Evolutionary conservation across 2,797 vertebrate genomes (phyloP).

Genomic region (Pangasius mekongensis): DNA sequence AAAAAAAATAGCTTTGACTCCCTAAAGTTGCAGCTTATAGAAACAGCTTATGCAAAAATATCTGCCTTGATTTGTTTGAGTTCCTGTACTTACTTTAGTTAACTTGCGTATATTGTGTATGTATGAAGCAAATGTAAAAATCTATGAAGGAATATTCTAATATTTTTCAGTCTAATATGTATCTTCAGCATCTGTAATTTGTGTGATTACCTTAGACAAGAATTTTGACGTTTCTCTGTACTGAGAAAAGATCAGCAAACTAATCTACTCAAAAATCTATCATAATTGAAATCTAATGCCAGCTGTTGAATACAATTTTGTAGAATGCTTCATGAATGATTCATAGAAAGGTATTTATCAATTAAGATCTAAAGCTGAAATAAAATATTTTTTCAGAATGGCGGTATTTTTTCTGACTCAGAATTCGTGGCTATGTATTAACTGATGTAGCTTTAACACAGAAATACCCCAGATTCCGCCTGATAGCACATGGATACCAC

Average conservation of each 20-base stretch:
- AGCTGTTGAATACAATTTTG: background rate
- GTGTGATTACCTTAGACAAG: background rate
- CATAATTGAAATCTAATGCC: background rate
- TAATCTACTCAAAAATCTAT: background rate
- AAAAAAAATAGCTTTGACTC: background rate
- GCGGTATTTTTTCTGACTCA: background rate
- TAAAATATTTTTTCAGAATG: background rate
- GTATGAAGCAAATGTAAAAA: background rate
- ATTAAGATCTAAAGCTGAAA: background rate
- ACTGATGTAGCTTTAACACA: background rate
- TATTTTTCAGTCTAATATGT: background rate
- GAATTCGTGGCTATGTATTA: too few species aligned
- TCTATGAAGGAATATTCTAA: background rate
- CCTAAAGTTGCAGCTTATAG: background rate
- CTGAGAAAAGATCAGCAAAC: background rate
- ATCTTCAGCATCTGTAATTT: background rate
- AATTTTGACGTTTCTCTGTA: background rate
- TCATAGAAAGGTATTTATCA: background rate
- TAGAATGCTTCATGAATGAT: background rate
- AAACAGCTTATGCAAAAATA: background rate
- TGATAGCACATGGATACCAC: background rate
- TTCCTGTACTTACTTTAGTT: background rate
- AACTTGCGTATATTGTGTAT: background rate
- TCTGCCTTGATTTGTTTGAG: background rate
- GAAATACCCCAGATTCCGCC: background rate